Conservation (phyloP, 53 echinoderm and acorn worm species). For the Astropecten irregularis region DNA sequence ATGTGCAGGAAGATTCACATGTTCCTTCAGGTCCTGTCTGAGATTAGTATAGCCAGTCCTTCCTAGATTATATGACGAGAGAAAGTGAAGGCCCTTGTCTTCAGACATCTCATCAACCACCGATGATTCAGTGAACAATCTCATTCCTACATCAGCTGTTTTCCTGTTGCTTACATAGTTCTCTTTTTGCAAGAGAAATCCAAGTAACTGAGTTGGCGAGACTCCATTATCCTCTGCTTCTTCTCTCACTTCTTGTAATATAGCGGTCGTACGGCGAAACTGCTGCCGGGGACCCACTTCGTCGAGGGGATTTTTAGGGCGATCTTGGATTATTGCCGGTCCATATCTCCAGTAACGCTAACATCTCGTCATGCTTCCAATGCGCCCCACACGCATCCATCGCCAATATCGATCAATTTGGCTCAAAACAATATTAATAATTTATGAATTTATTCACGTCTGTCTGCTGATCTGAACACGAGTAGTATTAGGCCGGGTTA, state of each 20-base stretch:
- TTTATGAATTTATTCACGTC: too few species aligned
- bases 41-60: background rate
- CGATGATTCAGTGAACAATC: background rate
- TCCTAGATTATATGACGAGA: background rate
- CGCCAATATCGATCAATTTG: too few species aligned
- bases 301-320: background rate
- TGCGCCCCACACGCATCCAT: too few species aligned
- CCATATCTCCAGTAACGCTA: too few species aligned
- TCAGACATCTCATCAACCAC: background rate
- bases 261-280: background rate
- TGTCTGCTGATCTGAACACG: too few species aligned
- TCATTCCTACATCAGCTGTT: slow-evolving; percentile 11
- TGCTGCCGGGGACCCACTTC: background rate
- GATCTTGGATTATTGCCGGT: too few species aligned
- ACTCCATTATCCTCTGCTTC: slow-evolving; percentile 10
- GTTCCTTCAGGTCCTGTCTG: slow-evolving; percentile 1
- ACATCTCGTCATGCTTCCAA: too few species aligned
- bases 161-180: background rate
- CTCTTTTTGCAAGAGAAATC: slow-evolving; percentile 2
- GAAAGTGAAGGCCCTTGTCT: slow-evolving; percentile 3
- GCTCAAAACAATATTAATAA: too few species aligned
- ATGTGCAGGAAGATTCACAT: slow-evolving; percentile 7
- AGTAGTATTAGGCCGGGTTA: too few species aligned
- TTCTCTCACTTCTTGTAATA: background rate
- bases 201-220: slow-evolving; percentile 15